Evolutionary conservation across 2,113 vertebrate species (phyloP).

Genomic region (Nipponia nippon): DNA sequence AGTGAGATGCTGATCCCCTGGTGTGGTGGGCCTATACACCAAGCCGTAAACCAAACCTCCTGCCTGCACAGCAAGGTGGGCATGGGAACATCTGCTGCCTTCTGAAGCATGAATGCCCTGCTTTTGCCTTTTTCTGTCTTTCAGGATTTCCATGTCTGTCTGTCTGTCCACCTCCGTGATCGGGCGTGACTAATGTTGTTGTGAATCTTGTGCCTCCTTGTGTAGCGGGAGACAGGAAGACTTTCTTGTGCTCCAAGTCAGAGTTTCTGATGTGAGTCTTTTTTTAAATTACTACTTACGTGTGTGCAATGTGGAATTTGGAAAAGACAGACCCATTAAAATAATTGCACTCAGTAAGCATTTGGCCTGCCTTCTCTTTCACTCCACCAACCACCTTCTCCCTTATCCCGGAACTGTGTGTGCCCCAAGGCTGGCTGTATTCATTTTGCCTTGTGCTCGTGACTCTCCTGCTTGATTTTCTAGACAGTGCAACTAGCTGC

Average conservation of each 20-base stretch:
- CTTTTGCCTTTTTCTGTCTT: neutral
- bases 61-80: neutral
- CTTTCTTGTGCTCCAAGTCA: neutral
- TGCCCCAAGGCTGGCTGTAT: neutral
- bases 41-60: neutral
- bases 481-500: neutral
- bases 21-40: neutral
- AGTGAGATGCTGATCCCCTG: neutral
- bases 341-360: neutral
- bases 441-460: neutral
- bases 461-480: neutral
- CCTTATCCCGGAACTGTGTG: neutral
- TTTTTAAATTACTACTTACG: neutral
- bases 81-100: neutral
- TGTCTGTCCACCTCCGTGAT: neutral
- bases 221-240: neutral
- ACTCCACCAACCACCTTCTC: neutral
- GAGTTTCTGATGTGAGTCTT: neutral
- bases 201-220: neutral
- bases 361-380: neutral
- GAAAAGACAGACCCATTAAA: slow-evolving; percentile 48
- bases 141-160: neutral
- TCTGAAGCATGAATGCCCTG: neutral
- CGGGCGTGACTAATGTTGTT: neutral
- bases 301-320: slow-evolving; percentile 8